Evolutionary conservation across 2,113 vertebrate genomes (phyloP), one percentile per base, ranked within the genome.

Genomic region (Hepsetus odoe): DNA sequence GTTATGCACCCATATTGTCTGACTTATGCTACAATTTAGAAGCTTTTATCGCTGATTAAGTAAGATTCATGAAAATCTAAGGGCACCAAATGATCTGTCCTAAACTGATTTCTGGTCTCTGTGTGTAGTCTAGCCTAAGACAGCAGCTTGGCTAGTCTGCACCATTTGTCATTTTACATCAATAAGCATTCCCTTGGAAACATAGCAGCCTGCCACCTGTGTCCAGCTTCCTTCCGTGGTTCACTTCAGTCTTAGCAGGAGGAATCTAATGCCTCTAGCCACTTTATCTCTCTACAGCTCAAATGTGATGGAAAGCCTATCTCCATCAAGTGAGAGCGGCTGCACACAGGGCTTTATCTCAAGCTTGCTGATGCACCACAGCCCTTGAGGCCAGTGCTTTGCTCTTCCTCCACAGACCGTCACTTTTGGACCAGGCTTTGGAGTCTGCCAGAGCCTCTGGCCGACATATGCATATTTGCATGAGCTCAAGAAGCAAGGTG

Each of bases 261-360:
- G 66, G 69, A 51, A 68, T 67, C 72, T 61, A 51, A 73, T n/a
- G 74, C 66, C 38, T 77, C 65, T 13, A 44, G 24, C 59, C 28
- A 12, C 53, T 80, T 44, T 65, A 61, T 78, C 80, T 74, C 28
- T 69, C 32, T 49, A 49, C 26, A 61, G 35, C 79, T 80, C 40
- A 33, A 82, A 61, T 22, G 68, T 78, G 56, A 53, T 44, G 42
- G 56, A 77, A 75, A 82, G 64, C 70, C 55, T 74, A 61, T 81
- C 79, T 82, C 35, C 61, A 67, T 73, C 53, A 53, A 40, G 33
- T 66, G 65, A 53, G 58, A 72, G 49, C 68, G 55, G 51, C 20
- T 44, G 28, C 40, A 20, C 28, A 26, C 30, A 71, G 56, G 72
- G 71, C 71, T 80, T 76, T 78, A 80, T 82, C 71, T 83, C 64